Evolutionary conservation across 2,888 invertebrate genomes (phyloP).

Genomic region (Cosmia pyralina): DNA sequence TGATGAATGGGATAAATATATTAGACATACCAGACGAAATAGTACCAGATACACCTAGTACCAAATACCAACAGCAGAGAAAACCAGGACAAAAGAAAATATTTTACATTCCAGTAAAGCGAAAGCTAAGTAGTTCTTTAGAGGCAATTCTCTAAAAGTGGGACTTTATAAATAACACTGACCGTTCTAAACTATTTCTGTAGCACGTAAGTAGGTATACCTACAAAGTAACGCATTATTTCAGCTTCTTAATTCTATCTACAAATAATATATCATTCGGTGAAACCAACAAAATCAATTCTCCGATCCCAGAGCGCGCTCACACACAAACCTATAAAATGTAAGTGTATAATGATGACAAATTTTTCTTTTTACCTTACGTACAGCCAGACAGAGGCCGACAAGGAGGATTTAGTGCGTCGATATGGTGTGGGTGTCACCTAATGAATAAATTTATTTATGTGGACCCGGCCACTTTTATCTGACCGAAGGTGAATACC

Average conservation of each 20-base stretch:
- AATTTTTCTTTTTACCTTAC: conserved; percentile 75
- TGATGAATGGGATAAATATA: background rate
- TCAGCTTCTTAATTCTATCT: conserved; percentile 10
- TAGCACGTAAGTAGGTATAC: background rate
- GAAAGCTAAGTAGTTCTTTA: background rate
- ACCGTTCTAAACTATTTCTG: background rate
- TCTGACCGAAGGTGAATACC: conserved; percentile 81
- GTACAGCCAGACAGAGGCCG: conserved; percentile 83
- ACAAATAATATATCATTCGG: conserved; percentile 28
- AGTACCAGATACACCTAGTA: too few species aligned
- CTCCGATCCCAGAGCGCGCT: conserved; percentile 29
- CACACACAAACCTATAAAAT: conserved; percentile 53
- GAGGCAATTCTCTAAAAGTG: background rate
- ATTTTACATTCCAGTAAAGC: background rate
- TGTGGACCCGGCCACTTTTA: conserved; percentile 82
- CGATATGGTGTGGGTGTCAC: conserved; percentile 89
- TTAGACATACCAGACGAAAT: too few species aligned
- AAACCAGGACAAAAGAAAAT: background rate
- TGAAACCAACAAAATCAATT: conserved; percentile 43
- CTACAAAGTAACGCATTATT: conserved; percentile 2
- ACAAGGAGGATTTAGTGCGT: conserved; percentile 88
- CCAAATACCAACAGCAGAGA: background rate
- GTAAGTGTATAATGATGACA: conserved; percentile 59
- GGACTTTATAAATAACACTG: background rate
- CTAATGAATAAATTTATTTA: conserved; percentile 90